These are phyloP conservation scores for Neolamprologus longior DNA, from an alignment of 2,113 vertebrate genomes.

Conservation along the genomic window DNA sequence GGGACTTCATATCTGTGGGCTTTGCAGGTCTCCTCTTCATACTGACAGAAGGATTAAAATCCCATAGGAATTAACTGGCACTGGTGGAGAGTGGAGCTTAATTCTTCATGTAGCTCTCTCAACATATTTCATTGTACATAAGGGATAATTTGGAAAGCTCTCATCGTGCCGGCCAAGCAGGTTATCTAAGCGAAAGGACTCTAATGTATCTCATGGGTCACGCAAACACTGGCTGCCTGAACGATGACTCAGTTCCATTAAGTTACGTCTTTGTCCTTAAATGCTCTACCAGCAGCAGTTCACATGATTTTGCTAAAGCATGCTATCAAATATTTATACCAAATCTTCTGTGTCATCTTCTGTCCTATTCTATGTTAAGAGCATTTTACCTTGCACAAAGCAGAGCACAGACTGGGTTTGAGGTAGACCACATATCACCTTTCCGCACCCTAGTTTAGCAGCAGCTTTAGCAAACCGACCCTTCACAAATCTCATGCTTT, in stretches of 20 bases:
- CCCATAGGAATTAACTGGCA: slow-evolving; percentile 33
- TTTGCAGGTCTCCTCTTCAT: background rate
- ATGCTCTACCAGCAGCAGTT: background rate
- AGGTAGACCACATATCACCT: background rate
- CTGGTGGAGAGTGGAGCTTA: slow-evolving; percentile 25
- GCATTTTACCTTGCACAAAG: background rate
- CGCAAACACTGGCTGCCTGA: background rate
- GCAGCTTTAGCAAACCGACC: background rate
- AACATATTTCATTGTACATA: slow-evolving; percentile 51
- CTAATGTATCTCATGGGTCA: background rate
- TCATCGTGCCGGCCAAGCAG: background rate
- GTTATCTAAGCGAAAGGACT: background rate
- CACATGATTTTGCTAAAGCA: background rate
- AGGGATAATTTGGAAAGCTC: slow-evolving; percentile 33
- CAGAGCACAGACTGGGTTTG: background rate
- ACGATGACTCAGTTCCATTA: background rate
- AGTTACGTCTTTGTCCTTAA: background rate
- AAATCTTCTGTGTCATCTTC: background rate
- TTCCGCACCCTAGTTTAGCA: background rate
- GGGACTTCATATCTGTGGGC: background rate
- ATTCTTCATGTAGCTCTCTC: slow-evolving; percentile 47
- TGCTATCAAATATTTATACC: background rate
- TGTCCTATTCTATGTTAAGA: background rate
- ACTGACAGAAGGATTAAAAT: slow-evolving; percentile 30
- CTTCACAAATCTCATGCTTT: background rate